Conservation (phyloP, 1,140 invertebrate species). For the Aricia agestis region DNA sequence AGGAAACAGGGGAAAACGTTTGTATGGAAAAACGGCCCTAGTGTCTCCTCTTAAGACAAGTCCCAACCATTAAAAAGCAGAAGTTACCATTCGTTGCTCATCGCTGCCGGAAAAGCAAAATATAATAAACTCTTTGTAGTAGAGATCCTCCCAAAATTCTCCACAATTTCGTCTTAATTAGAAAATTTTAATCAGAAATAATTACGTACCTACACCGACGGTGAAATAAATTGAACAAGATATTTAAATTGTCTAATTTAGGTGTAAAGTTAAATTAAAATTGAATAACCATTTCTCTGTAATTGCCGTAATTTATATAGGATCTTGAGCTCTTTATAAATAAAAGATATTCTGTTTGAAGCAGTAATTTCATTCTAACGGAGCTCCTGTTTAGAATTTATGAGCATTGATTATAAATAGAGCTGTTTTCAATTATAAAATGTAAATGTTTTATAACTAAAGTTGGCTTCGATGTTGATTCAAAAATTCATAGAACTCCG, state of each 20-base stretch:
- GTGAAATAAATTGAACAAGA: background rate
- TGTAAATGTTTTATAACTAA: background rate
- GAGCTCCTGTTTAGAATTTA: slow-evolving; percentile 5
- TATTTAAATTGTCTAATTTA: slow-evolving; percentile 13
- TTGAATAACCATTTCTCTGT: slow-evolving; percentile 10
- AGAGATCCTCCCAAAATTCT: background rate
- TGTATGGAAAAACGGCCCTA: too few species aligned
- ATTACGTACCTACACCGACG: background rate
- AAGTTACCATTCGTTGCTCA: background rate
- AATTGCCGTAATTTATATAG: slow-evolving; percentile 12
- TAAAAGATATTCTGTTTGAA: slow-evolving; percentile 9
- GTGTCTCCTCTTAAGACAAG: too few species aligned
- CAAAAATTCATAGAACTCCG: background rate
- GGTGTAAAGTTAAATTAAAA: slow-evolving; percentile 15
- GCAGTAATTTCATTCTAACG: background rate
- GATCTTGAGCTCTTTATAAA: slow-evolving; percentile 9
- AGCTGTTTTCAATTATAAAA: background rate
- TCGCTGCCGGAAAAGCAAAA: background rate
- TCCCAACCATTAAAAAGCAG: too few species aligned
- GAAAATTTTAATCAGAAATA: slow-evolving; percentile 1
- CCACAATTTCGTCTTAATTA: slow-evolving; percentile 3
- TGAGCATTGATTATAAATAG: background rate
- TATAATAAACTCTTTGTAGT: background rate
- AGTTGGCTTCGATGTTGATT: background rate
- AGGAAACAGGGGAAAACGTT: too few species aligned